Evolutionary conservation across 2,113 vertebrate genomes (phyloP).

Genomic region (Deroptyus accipitrinus): DNA sequence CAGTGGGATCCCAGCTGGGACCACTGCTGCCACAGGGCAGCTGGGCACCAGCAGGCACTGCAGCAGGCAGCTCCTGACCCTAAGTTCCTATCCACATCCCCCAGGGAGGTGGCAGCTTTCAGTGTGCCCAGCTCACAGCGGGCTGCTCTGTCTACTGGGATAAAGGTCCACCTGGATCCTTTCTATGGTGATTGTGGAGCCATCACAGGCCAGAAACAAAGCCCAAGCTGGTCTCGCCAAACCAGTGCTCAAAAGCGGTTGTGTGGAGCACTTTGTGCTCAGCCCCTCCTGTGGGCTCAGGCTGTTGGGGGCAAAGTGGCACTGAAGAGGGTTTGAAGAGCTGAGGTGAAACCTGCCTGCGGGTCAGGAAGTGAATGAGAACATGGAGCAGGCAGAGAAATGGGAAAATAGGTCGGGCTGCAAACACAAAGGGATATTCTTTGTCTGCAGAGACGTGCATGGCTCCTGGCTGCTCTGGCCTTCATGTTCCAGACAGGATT

Average conservation of each 20-base stretch:
- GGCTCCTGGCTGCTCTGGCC: background rate
- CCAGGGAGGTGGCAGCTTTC: background rate
- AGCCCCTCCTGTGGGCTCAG: background rate
- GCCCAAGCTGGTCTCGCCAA: background rate
- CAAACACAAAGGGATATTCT: slow-evolving; percentile 37
- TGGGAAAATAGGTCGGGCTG: slow-evolving; percentile 45
- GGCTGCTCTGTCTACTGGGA: background rate
- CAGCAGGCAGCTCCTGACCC: accelerated
- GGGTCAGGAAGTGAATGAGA: background rate
- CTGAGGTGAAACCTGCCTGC: background rate
- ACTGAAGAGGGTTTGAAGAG: background rate
- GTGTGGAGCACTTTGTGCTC: background rate
- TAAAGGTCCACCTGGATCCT: background rate
- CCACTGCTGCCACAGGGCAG: background rate
- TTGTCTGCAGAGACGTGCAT: background rate
- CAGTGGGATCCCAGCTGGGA: background rate
- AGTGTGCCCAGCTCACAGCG: accelerated
- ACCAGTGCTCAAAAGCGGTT: background rate
- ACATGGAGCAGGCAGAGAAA: background rate
- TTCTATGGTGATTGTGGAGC: background rate
- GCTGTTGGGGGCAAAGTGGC: background rate
- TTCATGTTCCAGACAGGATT: background rate
- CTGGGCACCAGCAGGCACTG: background rate
- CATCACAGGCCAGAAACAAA: background rate
- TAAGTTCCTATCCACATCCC: accelerated